These are phyloP conservation scores for Stegodyphus mimosarum DNA, from an alignment of 1,140 invertebrate genomes.

Conservation along the genomic window DNA sequence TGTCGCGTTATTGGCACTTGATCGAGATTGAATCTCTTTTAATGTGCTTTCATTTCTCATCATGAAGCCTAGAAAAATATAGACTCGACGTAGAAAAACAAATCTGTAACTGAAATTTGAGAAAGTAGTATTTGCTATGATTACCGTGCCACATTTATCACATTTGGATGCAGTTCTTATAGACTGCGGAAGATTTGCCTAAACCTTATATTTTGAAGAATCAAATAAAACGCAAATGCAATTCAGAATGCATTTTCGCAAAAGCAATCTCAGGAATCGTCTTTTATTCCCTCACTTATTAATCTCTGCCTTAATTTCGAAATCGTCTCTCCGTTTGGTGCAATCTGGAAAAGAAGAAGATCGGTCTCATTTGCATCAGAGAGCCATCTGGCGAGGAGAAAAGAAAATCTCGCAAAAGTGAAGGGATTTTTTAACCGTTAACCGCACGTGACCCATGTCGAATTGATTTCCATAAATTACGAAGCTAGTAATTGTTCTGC, in stretches of 20 bases:
- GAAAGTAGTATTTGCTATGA: too few species aligned
- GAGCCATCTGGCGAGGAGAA: constrained; percentile 42
- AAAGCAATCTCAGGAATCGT: not conserved
- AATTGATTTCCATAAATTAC: constrained; percentile 60
- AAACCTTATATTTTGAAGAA: too few species aligned
- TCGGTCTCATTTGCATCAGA: constrained; percentile 41
- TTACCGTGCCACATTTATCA: too few species aligned
- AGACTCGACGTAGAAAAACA: too few species aligned
- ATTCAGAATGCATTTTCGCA: not conserved
- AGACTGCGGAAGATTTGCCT: too few species aligned
- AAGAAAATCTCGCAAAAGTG: constrained; percentile 23
- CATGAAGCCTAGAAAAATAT: too few species aligned
- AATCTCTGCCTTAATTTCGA: constrained; percentile 53
- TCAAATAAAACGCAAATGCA: not conserved
- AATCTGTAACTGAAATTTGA: too few species aligned
- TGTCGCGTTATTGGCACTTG: too few species aligned
- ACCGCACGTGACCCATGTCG: constrained; percentile 42
- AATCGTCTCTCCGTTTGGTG: constrained; percentile 23
- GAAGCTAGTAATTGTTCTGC: constrained; percentile 44
- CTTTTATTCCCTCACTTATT: constrained; percentile 13
- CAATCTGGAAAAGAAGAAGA: constrained; percentile 1
- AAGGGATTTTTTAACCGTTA: constrained; percentile 33
- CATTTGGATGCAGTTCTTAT: too few species aligned
- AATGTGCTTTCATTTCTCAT: too few species aligned
- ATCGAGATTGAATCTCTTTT: too few species aligned